phyloP scores from a whole-genome alignment of 2,888 invertebrate species.

The Dromius quadrimaculatus region DNA sequence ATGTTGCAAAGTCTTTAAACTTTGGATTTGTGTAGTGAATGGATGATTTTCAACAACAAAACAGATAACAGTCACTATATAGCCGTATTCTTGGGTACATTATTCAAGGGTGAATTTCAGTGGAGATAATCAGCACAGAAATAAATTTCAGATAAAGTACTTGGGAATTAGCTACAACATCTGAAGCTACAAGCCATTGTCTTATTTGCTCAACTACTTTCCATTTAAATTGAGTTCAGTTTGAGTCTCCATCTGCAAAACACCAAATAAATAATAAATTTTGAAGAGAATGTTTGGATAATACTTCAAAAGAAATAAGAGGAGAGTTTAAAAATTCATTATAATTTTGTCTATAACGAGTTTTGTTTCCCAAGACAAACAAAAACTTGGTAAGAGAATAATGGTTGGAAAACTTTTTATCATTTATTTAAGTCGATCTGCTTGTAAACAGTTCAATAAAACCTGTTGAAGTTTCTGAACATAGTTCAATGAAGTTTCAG shows the following conservation, averaged over 20 bases:
- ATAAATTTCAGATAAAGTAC: not conserved
- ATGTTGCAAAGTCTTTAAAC: too few relatives aligned
- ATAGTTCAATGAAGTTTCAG: slow-evolving; percentile 34
- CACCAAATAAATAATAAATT: not conserved
- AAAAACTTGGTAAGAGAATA: slow-evolving; percentile 31
- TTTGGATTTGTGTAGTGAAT: too few relatives aligned
- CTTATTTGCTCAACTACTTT: not conserved
- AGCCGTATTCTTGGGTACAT: too few relatives aligned
- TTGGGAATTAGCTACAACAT: not conserved
- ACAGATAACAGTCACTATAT: too few relatives aligned
- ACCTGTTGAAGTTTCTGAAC: slow-evolving; percentile 39
- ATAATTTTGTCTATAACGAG: slow-evolving; percentile 34
- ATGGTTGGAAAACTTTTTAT: slow-evolving; percentile 29
- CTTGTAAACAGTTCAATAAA: slow-evolving; percentile 34
- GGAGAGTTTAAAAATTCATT: slow-evolving; percentile 27
- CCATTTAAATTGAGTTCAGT: not conserved
- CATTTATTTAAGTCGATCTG: slow-evolving; percentile 32
- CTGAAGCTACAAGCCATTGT: not conserved
- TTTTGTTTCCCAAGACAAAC: slow-evolving; percentile 30
- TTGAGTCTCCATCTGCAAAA: not conserved
- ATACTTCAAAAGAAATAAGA: not conserved
- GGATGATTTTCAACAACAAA: too few relatives aligned
- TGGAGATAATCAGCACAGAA: not conserved
- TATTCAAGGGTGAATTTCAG: not conserved
- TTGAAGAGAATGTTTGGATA: not conserved